phyloP scores from a whole-genome alignment of 2,797 vertebrate genomes.

The Cyclura pinguis region DNA sequence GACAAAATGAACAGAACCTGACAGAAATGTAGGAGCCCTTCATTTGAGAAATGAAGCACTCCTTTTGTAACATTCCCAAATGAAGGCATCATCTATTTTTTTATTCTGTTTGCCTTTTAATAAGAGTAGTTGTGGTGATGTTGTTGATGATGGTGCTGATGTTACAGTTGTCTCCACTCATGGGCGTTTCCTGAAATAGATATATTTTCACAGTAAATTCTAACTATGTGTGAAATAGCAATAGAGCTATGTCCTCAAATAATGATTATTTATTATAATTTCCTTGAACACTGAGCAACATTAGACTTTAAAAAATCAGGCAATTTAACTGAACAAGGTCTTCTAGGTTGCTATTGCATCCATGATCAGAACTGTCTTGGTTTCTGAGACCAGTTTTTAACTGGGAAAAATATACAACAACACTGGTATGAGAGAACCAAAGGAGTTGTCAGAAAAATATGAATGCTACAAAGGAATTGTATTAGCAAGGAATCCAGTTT shows the following conservation, averaged over 20 bases:
- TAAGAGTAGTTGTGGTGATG: background rate
- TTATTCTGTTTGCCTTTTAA: background rate
- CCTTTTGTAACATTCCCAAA: background rate
- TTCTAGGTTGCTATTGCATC: background rate
- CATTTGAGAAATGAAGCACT: background rate
- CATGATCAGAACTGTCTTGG: background rate
- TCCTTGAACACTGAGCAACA: background rate
- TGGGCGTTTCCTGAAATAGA: background rate
- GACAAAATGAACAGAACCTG: background rate
- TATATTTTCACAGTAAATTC: background rate
- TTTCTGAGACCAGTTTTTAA: background rate
- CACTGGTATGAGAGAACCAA: no score
- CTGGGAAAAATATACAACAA: no score
- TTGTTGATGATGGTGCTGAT: background rate
- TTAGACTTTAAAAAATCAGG: background rate
- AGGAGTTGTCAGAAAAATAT: no score
- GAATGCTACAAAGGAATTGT: no score
- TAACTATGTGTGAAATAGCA: background rate
- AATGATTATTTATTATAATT: background rate
- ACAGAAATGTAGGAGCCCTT: background rate
- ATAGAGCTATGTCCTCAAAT: background rate
- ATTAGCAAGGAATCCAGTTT: no score
- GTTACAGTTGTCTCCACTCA: no score
- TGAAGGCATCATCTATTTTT: slow-evolving; percentile 5
- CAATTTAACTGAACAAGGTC: background rate